Evolutionary conservation across 23 tunicate genomes (phyloP).

Genomic region (Clavelina lepadiformis): DNA sequence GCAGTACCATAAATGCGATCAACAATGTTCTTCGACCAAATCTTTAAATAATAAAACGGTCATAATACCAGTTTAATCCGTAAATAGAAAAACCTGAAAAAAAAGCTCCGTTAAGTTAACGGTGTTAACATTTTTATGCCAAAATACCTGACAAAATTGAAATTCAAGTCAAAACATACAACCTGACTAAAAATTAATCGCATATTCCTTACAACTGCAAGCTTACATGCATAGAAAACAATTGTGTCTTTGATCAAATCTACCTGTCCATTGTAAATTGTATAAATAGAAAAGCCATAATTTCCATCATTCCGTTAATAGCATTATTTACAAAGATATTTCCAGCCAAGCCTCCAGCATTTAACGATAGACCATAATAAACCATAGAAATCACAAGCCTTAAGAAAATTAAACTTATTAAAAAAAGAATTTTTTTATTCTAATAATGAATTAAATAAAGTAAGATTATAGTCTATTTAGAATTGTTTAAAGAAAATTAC

Average conservation of each 20-base stretch:
- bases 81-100: too few species aligned
- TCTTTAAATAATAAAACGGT: too few species aligned
- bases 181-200: too few species aligned
- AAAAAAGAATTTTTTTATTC: background rate
- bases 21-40: constrained; percentile 51
- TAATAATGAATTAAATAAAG: background rate
- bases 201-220: too few species aligned
- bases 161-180: too few species aligned
- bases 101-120: too few species aligned
- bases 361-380: constrained; percentile 82
- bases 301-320: constrained; percentile 71
- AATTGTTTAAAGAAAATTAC: constrained; percentile 2
- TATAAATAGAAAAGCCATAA: constrained; percentile 57
- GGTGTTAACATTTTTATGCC: too few species aligned
- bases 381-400: constrained; percentile 84
- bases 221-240: background rate
- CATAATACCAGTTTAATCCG: too few species aligned
- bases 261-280: constrained; percentile 78
- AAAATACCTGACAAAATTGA: too few species aligned
- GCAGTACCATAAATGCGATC: constrained; percentile 40
- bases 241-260: background rate
- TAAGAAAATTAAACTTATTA: background rate
- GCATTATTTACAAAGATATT: constrained; percentile 77
- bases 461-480: background rate
- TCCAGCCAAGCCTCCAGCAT: constrained; percentile 81